Conservation (phyloP, 2,888 invertebrate species). For the Abrostola triplasia region DNA sequence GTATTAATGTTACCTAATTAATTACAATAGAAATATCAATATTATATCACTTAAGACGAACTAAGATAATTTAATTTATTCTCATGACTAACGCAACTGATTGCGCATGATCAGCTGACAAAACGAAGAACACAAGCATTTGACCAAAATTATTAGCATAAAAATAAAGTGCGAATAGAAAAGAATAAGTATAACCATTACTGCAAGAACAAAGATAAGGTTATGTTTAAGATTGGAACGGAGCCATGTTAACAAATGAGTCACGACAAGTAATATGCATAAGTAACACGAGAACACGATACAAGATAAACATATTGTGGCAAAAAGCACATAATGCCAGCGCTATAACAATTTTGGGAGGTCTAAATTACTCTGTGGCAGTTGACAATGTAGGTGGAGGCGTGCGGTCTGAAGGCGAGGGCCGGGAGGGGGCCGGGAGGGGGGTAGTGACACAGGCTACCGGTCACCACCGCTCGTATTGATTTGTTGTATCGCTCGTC, state of each 20-base stretch:
- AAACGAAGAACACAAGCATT: no score
- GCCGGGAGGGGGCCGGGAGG: slow-evolving; percentile 61
- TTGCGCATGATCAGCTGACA: no score
- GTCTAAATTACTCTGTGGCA: slow-evolving; percentile 81
- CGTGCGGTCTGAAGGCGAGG: slow-evolving; percentile 79
- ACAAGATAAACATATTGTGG: slow-evolving; percentile 59
- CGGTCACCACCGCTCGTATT: slow-evolving; percentile 89
- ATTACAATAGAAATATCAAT: no score
- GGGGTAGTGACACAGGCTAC: slow-evolving; percentile 88
- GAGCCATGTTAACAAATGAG: slow-evolving; percentile 45
- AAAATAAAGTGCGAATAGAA: neutral
- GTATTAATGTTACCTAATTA: no score
- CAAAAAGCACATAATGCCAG: slow-evolving; percentile 60
- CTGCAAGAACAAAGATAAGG: slow-evolving; percentile 26
- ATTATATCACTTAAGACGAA: no score
- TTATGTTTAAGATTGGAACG: slow-evolving; percentile 34
- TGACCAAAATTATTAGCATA: no score
- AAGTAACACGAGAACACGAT: slow-evolving; percentile 44
- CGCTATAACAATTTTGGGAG: slow-evolving; percentile 69
- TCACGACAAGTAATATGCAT: slow-evolving; percentile 44
- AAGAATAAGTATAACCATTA: slow-evolving; percentile 10
- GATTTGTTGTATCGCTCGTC: slow-evolving; percentile 89
- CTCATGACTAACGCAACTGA: no score
- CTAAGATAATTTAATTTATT: no score
- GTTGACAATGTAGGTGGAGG: slow-evolving; percentile 87